Percentiles rank a stretch among this genome's conserved stretches.
These are phyloP conservation scores for Nebria ingens DNA, from an alignment of 1,140 invertebrate species.

Conservation along the genomic window DNA sequence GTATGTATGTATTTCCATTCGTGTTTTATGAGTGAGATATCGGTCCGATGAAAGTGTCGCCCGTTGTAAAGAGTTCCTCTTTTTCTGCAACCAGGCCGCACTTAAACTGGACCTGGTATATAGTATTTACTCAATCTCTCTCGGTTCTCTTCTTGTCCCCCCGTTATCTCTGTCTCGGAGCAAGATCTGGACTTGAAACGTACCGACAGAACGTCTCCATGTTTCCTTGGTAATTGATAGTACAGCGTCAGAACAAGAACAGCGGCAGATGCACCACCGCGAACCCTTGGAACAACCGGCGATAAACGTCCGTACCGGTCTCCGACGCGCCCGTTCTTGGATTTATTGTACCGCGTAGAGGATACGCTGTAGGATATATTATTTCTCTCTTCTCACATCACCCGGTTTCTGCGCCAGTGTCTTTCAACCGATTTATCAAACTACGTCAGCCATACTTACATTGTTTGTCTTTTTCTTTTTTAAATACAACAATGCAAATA, in stretches of 20 bases:
- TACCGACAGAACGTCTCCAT: background rate
- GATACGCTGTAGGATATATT: no score
- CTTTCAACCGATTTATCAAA: no score
- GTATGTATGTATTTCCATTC: no score
- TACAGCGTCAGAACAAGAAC: background rate
- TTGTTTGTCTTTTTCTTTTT: no score
- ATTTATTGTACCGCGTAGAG: background rate
- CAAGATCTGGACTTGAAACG: background rate
- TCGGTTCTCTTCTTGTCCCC: background rate
- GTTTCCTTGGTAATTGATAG: slow-evolving; percentile 1
- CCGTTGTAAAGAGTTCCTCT: no score
- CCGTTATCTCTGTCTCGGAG: background rate
- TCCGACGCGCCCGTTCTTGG: background rate
- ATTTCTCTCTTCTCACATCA: no score
- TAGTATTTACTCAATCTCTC: background rate
- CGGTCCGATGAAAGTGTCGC: background rate
- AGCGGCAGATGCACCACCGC: background rate
- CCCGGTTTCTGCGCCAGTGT: background rate
- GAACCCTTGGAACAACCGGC: background rate
- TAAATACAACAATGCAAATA: no score
- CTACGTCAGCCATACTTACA: no score
- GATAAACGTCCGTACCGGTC: background rate
- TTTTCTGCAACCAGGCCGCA: no score
- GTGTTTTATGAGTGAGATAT: background rate
- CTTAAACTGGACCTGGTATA: background rate